Conservation (phyloP, 2,888 invertebrate genomes). For the Ochropleura plecta region DNA sequence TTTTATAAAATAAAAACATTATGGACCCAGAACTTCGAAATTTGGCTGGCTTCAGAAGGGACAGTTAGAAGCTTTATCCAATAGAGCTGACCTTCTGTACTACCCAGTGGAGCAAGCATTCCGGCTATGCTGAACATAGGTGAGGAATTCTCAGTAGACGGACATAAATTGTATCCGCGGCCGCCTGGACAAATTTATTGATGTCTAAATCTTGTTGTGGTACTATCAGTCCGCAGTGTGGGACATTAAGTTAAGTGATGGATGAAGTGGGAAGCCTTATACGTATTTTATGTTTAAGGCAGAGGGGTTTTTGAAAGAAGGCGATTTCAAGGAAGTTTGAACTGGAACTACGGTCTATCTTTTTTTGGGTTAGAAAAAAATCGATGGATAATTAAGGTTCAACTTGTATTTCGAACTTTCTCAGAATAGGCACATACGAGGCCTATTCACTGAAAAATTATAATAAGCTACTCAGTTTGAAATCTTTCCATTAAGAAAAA, state of each 20-base stretch:
- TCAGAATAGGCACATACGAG: neutral
- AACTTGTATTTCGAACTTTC: neutral
- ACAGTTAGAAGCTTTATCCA: neutral
- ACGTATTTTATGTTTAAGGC: slow-evolving; percentile 14
- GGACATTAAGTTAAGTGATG: slow-evolving; percentile 51
- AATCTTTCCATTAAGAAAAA: neutral
- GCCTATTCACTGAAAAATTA: neutral
- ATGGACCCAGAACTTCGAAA: too few species aligned
- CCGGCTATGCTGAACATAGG: slow-evolving; percentile 52
- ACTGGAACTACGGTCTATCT: neutral
- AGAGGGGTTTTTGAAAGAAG: neutral
- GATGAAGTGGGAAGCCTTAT: slow-evolving; percentile 23
- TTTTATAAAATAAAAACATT: too few species aligned
- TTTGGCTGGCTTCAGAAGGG: neutral
- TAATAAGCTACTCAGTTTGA: too few species aligned
- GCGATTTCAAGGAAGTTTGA: neutral
- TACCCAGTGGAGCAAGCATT: slow-evolving; percentile 38
- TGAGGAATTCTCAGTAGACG: slow-evolving; percentile 63
- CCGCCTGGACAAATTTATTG: slow-evolving; percentile 64
- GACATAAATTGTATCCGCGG: slow-evolving; percentile 60
- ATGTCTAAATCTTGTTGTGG: slow-evolving; percentile 68
- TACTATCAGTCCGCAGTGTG: slow-evolving; percentile 58
- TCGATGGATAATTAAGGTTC: neutral
- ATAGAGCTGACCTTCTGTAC: slow-evolving; percentile 1
- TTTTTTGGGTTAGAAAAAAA: neutral